Conservation (phyloP, 1,140 invertebrate genomes). For the Piezodorus guildinii region DNA sequence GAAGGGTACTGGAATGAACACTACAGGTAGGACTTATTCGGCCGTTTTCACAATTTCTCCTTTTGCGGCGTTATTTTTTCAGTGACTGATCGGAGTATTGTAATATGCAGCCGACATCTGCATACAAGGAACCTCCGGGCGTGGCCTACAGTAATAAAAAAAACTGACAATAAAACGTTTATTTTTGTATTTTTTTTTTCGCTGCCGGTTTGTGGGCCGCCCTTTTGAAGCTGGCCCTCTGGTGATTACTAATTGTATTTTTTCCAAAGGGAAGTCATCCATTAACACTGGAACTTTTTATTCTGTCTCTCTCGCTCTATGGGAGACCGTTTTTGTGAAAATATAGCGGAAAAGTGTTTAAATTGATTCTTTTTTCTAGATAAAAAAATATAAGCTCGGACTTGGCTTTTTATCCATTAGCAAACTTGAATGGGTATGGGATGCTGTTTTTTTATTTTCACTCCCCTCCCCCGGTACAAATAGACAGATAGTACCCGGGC, state of each 20-base stretch:
- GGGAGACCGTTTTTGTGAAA: constrained; percentile 7
- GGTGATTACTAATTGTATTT: constrained; percentile 16
- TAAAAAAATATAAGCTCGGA: constrained; percentile 14
- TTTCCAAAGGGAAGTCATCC: constrained; percentile 14
- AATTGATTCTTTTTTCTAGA: constrained; percentile 13
- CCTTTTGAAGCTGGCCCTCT: constrained; percentile 10
- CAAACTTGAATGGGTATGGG: neutral
- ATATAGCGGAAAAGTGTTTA: constrained; percentile 16
- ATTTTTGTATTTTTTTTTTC: constrained; percentile 14
- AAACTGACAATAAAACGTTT: constrained; percentile 15
- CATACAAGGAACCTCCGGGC: neutral
- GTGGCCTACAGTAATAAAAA: constrained; percentile 9
- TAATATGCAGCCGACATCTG: neutral
- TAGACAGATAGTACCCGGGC: no score
- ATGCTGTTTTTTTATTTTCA: neutral
- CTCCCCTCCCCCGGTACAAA: neutral
- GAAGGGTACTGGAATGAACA: no score
- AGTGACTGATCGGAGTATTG: neutral
- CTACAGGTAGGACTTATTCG: no score
- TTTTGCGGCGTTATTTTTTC: neutral
- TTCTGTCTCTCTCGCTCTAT: neutral
- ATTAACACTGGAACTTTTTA: constrained; percentile 14
- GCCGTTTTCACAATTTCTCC: neutral
- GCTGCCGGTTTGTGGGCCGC: neutral
- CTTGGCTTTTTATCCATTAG: constrained; percentile 12